Conservation (phyloP, 2,797 vertebrate genomes). For the Anguilla obscura region DNA sequence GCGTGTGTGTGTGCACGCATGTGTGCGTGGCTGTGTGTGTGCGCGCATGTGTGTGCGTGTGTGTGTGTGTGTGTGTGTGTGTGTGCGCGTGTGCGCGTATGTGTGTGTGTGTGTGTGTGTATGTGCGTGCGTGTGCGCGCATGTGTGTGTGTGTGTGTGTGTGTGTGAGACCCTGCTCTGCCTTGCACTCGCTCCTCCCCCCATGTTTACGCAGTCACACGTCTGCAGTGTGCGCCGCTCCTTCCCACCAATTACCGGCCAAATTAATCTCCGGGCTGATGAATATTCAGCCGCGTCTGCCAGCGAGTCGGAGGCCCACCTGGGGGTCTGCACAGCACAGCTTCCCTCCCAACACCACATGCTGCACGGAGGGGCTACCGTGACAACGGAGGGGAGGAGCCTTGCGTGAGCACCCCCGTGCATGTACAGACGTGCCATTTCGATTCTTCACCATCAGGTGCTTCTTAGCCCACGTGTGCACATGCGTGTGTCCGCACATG, state of each 20-base stretch:
- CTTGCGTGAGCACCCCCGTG: not conserved
- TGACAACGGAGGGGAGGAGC: not conserved
- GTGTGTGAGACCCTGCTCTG: not conserved
- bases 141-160: not conserved
- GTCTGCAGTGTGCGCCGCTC: conserved; percentile 5
- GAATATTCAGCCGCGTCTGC: conserved; percentile 61
- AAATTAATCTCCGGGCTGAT: conserved; percentile 51
- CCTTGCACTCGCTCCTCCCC: conserved; percentile 16
- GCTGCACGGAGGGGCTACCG: conserved; percentile 17
- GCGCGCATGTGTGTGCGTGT: not conserved
- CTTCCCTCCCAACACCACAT: conserved; percentile 29
- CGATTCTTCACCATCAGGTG: not conserved
- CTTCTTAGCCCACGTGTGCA: not conserved
- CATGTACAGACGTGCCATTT: not conserved
- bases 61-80: not conserved
- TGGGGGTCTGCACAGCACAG: conserved; percentile 8
- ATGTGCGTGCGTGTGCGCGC: not conserved
- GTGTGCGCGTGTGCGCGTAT: not conserved
- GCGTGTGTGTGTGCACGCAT: no score
- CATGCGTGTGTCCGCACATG: not conserved
- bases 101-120: not conserved
- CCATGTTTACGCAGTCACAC: conserved; percentile 15
- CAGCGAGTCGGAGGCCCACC: conserved; percentile 31
- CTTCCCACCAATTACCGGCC: conserved; percentile 47
- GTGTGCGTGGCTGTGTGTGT: no score